Percentiles rank a stretch among this genome's conserved stretches.
phyloP scores from a whole-genome alignment of 2,113 vertebrate genomes.

The Miniopterus natalensis region DNA sequence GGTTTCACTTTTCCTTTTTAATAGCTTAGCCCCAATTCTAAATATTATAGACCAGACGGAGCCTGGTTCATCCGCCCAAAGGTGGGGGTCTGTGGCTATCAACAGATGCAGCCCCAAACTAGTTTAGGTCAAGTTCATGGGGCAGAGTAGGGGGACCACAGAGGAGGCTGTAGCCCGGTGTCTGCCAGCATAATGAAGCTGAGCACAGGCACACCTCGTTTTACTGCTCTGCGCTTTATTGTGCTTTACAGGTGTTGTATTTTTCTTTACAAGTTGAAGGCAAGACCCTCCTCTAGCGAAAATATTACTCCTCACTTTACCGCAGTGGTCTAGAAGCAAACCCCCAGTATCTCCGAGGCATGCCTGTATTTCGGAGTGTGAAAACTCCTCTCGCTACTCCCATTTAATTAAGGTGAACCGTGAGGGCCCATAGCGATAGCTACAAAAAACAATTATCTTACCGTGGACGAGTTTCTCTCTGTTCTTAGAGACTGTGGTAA shows the following conservation, averaged over 20 bases:
- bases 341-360: not conserved
- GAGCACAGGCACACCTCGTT: not conserved
- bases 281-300: not conserved
- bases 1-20: not conserved
- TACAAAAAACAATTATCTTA: conserved; percentile 27
- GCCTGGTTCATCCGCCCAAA: not conserved
- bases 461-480: not conserved
- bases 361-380: not conserved
- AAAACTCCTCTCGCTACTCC: not conserved
- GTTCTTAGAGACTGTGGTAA: not conserved
- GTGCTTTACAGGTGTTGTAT: not conserved
- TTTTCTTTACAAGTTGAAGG: not conserved
- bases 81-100: not conserved
- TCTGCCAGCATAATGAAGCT: not conserved
- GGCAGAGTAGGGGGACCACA: not conserved
- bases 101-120: not conserved
- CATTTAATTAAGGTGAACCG: not conserved
- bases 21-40: not conserved
- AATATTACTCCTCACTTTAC: too few relatives aligned
- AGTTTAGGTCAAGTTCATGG: not conserved
- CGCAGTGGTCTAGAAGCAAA: not conserved
- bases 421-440: not conserved
- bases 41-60: not conserved
- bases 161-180: too few relatives aligned
- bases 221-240: not conserved